Evolutionary conservation across 2,113 vertebrate species (phyloP).

Genomic region (Romanogobio albipinnatus): DNA sequence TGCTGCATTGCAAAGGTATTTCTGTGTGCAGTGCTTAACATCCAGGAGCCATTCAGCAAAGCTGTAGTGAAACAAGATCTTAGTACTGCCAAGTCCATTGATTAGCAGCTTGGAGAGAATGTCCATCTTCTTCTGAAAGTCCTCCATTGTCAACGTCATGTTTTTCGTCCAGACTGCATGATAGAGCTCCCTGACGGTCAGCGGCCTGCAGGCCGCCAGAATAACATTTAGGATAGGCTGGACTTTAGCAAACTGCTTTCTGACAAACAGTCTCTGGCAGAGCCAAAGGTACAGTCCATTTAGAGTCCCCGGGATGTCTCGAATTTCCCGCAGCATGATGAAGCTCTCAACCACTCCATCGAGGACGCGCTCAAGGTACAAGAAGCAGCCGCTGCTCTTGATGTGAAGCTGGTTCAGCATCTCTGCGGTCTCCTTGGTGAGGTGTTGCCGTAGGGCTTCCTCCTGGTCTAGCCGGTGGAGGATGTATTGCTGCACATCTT

Average conservation of each 20-base stretch:
- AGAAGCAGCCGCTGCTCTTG: conserved; percentile 98
- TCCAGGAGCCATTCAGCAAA: conserved; percentile 98
- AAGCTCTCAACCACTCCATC: conserved; percentile 98
- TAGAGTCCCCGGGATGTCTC: conserved; percentile 95
- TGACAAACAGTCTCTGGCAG: conserved; percentile 97
- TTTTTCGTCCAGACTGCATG: conserved; percentile 98
- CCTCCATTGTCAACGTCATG: conserved; percentile 88
- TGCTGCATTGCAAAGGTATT: conserved; percentile 95
- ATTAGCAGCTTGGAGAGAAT: conserved; percentile 93
- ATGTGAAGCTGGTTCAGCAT: conserved; percentile 99
- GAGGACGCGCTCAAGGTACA: conserved; percentile 94
- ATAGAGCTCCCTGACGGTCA: conserved; percentile 89
- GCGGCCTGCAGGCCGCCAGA: conserved; percentile 90
- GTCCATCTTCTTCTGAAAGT: conserved; percentile 96
- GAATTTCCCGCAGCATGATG: conserved; percentile 96
- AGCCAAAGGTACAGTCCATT: conserved; percentile 99
- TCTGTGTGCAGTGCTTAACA: conserved; percentile 97
- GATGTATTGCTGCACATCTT: conserved; percentile 98
- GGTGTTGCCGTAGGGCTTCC: conserved; percentile 94
- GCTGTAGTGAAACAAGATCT: conserved; percentile 98
- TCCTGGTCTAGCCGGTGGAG: conserved; percentile 95
- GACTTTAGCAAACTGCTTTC: conserved; percentile 98
- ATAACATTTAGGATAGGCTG: conserved; percentile 97
- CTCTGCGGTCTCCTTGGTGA: conserved; percentile 97
- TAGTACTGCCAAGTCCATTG: conserved; percentile 87